Evolutionary conservation across 2,888 invertebrate genomes (phyloP), one percentile per base, ranked within the genome.

Genomic region (Leptinotarsa rubiginosa): DNA sequence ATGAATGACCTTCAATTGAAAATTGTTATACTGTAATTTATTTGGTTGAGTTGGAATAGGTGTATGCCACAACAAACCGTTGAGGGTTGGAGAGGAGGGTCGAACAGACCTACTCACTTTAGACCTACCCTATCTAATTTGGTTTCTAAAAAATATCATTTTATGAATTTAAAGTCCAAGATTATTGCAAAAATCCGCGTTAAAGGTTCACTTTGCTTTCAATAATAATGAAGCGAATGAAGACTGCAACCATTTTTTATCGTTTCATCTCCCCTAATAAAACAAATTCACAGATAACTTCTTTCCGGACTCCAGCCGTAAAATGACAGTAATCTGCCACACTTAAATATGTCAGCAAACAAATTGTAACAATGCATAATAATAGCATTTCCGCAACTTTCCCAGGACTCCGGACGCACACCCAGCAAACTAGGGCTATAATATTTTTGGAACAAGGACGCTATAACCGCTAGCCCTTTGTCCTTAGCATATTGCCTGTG

Each of bases 331-430:
- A 83, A 85, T 85, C 84, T 80, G 79, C 82, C 83, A 80, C 83
- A 84, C 84, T 84, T 83, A 84, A 85, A 79, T 80, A 83, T 83
- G 83, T 84, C 83, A 76, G 82, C 84, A 85, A 85, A 85, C 85
- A 85, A 84, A 83, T 78, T 79, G 83, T 81, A 84, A 84, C 85
- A 85, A 85, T 83, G 81, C 81, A 84, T 84, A 82, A 84, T 82
- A 82, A 85, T 82, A 81, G 82, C 79, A 78, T 83, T 83, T 80
- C 81, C 80, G 78, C 81, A 81, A 79, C 79, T 72, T 85, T 85
- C 85, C 85, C 85, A 85, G 76, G 84, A 69, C 66, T 74, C 74
- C 16, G 62, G 25, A 62, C 31, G 31, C n/a, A 41, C 74, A 69
- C 74, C 67, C 47, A 31, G 69, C 70, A 84, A 86, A 86, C 84